phyloP scores from a whole-genome alignment of 2,888 invertebrate species.

The Rhagonycha fulva region DNA sequence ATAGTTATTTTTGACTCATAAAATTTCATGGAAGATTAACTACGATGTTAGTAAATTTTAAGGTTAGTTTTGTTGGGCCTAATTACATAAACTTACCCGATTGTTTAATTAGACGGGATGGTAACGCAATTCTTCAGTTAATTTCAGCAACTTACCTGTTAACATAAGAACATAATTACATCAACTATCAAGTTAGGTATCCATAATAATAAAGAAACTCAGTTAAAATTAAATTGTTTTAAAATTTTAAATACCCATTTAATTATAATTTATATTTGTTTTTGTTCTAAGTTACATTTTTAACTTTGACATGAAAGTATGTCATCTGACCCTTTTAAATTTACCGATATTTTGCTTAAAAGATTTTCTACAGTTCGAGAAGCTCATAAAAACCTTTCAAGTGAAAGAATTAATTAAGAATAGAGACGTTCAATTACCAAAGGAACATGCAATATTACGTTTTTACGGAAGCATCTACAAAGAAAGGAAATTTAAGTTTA shows the following conservation, averaged over 20 bases:
- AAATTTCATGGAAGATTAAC: not conserved
- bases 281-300: not conserved
- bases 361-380: not conserved
- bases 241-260: not conserved
- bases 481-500: not conserved
- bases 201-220: not conserved
- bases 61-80: not conserved
- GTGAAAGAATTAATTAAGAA: not conserved
- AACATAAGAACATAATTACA: not conserved
- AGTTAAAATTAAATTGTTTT: not conserved
- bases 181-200: not conserved
- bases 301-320: not conserved
- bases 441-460: not conserved
- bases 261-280: not conserved
- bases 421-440: not conserved
- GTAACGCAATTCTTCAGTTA: not conserved
- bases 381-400: not conserved
- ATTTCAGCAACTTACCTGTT: not conserved
- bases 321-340: not conserved
- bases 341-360: not conserved
- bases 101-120: not conserved
- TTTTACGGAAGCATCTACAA: not conserved
- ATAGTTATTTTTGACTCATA: no score
- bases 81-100: not conserved
- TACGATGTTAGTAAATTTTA: not conserved